Percentiles rank a stretch among this genome's conserved stretches.
Conservation (phyloP, 2,888 invertebrate species). For the Drosophila affinis region DNA sequence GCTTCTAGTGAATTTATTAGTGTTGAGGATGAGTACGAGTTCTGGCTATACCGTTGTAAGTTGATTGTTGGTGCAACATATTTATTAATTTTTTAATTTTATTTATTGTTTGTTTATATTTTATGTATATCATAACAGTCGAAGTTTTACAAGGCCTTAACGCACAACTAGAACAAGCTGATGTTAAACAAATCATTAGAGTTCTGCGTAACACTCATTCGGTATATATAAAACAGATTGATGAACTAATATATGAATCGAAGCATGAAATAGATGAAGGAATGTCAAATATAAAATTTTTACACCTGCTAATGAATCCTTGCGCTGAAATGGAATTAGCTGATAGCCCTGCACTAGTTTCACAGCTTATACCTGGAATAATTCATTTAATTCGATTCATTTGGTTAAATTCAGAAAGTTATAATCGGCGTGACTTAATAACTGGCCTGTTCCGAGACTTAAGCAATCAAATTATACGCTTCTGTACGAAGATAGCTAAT, state of each 20-base stretch:
- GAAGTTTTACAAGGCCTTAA: constrained; percentile 88
- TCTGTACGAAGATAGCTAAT: constrained; percentile 89
- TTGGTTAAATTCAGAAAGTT: constrained; percentile 92
- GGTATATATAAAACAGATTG: constrained; percentile 89
- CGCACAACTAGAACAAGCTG: constrained; percentile 87
- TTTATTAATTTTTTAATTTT: too few species aligned
- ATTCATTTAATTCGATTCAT: constrained; percentile 91
- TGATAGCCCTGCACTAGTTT: constrained; percentile 87
- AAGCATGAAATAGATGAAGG: constrained; percentile 88
- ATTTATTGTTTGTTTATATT: too few species aligned
- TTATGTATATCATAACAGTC: constrained; percentile 84
- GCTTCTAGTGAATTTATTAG: constrained; percentile 87
- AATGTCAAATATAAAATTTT: constrained; percentile 91
- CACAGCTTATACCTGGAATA: constrained; percentile 88
- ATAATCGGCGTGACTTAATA: constrained; percentile 88
- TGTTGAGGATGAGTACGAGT: constrained; percentile 90
- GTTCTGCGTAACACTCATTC: constrained; percentile 88
- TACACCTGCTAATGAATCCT: constrained; percentile 89
- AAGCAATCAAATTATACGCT: constrained; percentile 92
- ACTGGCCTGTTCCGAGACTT: constrained; percentile 89
- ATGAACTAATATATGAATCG: constrained; percentile 87
- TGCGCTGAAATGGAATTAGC: constrained; percentile 88
- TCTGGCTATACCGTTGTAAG: constrained; percentile 92
- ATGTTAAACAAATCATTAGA: constrained; percentile 87
- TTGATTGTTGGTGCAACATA: constrained; percentile 33